Evolutionary conservation across 1,140 invertebrate genomes (phyloP).

Genomic region (Dolichoris vasculosae): DNA sequence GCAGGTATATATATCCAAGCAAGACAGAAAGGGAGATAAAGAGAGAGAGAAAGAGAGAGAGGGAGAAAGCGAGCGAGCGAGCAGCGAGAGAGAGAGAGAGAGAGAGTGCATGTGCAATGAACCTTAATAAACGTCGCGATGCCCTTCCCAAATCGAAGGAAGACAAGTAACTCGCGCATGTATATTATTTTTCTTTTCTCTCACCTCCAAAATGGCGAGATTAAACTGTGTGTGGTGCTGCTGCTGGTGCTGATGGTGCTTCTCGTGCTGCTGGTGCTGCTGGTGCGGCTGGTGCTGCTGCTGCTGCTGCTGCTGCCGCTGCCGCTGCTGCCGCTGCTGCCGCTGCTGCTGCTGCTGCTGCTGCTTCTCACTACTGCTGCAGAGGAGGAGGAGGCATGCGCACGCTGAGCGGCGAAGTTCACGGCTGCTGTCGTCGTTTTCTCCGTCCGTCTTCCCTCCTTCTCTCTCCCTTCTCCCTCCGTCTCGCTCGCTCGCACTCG

Average conservation of each 20-base stretch:
- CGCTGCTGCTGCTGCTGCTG: constrained; percentile 30
- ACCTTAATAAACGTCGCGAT: constrained; percentile 31
- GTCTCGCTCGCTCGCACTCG: not conserved
- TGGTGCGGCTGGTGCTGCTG: no score
- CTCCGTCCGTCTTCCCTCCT: constrained; percentile 7
- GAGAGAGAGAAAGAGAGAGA: not conserved
- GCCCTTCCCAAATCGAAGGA: constrained; percentile 18
- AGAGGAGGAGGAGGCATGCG: constrained; percentile 64
- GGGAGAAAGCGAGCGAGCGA: no score
- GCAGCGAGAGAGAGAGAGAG: constrained; percentile 24
- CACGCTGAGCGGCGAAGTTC: constrained; percentile 48
- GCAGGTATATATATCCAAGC: not conserved
- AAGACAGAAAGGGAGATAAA: not conserved
- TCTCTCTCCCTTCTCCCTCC: constrained; percentile 1
- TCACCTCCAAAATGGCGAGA: constrained; percentile 73
- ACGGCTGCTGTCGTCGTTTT: constrained; percentile 41
- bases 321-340: not conserved
- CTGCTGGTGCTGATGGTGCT: not conserved
- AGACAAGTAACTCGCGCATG: constrained; percentile 13
- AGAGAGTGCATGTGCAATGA: constrained; percentile 10
- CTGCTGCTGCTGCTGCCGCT: not conserved
- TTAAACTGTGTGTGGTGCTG: constrained; percentile 54
- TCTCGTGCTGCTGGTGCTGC: not conserved
- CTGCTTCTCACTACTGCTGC: not conserved
- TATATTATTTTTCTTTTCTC: constrained; percentile 54